phyloP scores from a whole-genome alignment of 1,140 invertebrate genomes.

The Drosophila lacteicornis region DNA sequence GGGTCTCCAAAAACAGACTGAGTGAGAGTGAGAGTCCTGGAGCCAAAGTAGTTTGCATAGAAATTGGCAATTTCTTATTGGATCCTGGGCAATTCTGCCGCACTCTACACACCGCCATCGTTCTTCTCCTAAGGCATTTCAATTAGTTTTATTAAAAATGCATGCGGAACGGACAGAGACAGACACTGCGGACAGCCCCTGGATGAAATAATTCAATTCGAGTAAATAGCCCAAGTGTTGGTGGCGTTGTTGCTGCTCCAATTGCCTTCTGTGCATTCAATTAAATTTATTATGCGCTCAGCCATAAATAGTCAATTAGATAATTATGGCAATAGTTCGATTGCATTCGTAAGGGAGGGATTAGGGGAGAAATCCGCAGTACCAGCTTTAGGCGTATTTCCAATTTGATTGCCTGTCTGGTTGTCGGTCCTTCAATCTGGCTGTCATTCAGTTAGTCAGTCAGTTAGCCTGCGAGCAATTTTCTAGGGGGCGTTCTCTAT shows the following conservation, averaged over 20 bases:
- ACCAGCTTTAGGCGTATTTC: constrained; percentile 15
- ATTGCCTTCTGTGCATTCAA: constrained; percentile 56
- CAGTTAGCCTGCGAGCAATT: constrained; percentile 16
- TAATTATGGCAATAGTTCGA: constrained; percentile 64
- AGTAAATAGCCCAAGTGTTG: constrained; percentile 48
- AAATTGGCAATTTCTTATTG: constrained; percentile 54
- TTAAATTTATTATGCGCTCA: constrained; percentile 65
- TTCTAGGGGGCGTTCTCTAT: constrained; percentile 10
- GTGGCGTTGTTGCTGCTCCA: constrained; percentile 29
- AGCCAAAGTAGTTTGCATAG: constrained; percentile 55
- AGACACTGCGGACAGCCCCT: constrained; percentile 6
- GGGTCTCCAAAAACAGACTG: constrained; percentile 10
- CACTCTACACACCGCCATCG: background rate
- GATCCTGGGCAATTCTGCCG: background rate
- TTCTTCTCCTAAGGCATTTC: constrained; percentile 46
- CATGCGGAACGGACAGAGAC: constrained; percentile 32
- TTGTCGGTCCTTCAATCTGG: constrained; percentile 12
- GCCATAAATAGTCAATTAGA: constrained; percentile 77
- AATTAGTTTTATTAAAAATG: constrained; percentile 82
- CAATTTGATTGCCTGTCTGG: constrained; percentile 26
- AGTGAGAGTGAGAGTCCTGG: constrained; percentile 27
- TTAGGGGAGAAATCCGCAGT: constrained; percentile 20
- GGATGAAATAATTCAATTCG: constrained; percentile 59
- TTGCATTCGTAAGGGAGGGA: constrained; percentile 3
- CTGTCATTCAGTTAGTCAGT: constrained; percentile 2